phyloP scores from a whole-genome alignment of 2,888 invertebrate species.

The Limnephilus lunatus region DNA sequence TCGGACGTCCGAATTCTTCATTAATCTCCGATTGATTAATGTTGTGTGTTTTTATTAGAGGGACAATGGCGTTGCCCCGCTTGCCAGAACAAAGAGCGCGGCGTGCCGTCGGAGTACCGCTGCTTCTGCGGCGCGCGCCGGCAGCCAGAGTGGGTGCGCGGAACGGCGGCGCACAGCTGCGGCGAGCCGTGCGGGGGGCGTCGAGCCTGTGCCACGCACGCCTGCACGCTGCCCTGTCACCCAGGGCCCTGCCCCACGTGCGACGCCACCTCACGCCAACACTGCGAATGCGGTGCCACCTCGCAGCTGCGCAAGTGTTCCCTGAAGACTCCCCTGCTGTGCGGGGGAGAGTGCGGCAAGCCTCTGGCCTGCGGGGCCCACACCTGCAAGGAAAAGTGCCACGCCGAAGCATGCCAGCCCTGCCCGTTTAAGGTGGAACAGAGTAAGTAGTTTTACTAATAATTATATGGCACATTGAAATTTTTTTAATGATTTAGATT shows the following conservation, averaged over 20 bases:
- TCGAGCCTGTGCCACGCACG: slow-evolving; percentile 78
- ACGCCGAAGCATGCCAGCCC: slow-evolving; percentile 85
- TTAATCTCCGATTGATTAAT: background rate
- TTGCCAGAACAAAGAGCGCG: slow-evolving; percentile 89
- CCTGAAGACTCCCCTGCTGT: slow-evolving; percentile 83
- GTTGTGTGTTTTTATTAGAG: slow-evolving; percentile 71
- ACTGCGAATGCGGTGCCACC: slow-evolving; percentile 88
- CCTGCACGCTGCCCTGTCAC: slow-evolving; percentile 91
- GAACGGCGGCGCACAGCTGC: slow-evolving; percentile 92
- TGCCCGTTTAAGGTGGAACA: slow-evolving; percentile 84
- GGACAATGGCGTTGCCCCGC: slow-evolving; percentile 97
- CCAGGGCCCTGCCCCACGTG: slow-evolving; percentile 97
- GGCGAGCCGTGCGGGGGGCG: slow-evolving; percentile 89
- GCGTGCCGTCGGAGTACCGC: slow-evolving; percentile 87
- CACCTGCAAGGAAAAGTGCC: slow-evolving; percentile 85
- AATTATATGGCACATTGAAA: too few relatives aligned
- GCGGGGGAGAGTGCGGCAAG: slow-evolving; percentile 85
- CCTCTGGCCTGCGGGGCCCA: slow-evolving; percentile 88
- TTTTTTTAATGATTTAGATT: too few relatives aligned
- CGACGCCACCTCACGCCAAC: slow-evolving; percentile 83
- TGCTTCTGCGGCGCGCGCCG: slow-evolving; percentile 93
- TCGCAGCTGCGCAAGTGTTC: slow-evolving; percentile 83
- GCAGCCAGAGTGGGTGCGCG: slow-evolving; percentile 86
- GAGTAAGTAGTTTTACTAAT: slow-evolving; percentile 71
- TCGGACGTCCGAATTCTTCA: too few relatives aligned